A percentile compares a stretch with the other conserved stretches of the same genome.
phyloP scores from a whole-genome alignment of 2,113 vertebrate genomes.

The Scatophagus argus region DNA sequence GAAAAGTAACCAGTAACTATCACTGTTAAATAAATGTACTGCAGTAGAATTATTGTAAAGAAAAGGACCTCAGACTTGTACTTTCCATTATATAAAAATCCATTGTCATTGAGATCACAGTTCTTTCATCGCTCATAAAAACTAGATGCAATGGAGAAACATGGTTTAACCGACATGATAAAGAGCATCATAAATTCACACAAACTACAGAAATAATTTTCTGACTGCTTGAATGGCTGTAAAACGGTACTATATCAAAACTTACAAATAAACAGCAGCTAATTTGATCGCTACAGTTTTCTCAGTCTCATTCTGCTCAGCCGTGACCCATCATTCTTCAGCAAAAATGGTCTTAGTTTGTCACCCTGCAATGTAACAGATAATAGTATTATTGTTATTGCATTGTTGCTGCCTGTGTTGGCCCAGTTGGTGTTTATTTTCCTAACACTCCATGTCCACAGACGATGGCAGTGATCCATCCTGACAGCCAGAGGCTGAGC shows the following conservation, averaged over 20 bases:
- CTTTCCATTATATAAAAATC: not conserved
- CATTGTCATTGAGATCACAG: not conserved
- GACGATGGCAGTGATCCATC: slow-evolving; percentile 80
- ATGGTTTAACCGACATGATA: not conserved
- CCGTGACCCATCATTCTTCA: slow-evolving; percentile 46
- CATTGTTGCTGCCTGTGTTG: slow-evolving; percentile 69
- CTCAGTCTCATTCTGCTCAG: slow-evolving; percentile 29
- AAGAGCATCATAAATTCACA: not conserved
- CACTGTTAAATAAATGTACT: not conserved
- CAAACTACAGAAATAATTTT: slow-evolving; percentile 16
- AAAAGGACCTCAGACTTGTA: not conserved
- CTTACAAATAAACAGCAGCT: slow-evolving; percentile 15
- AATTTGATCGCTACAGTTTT: slow-evolving; percentile 32
- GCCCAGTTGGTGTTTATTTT: slow-evolving; percentile 79
- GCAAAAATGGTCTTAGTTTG: slow-evolving; percentile 50
- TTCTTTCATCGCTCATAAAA: not conserved
- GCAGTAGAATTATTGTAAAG: not conserved
- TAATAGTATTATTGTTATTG: slow-evolving; percentile 78
- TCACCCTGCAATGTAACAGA: slow-evolving; percentile 47
- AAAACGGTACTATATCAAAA: slow-evolving; percentile 27
- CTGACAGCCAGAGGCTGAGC: slow-evolving; percentile 77
- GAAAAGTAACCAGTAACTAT: not conserved
- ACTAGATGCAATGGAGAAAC: not conserved
- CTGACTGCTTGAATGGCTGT: not conserved
- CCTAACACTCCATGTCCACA: slow-evolving; percentile 69